Percentiles rank a stretch among this genome's conserved stretches.
Evolutionary conservation across 1,140 invertebrate genomes (phyloP).

Genomic region (Megalopta genalis): DNA sequence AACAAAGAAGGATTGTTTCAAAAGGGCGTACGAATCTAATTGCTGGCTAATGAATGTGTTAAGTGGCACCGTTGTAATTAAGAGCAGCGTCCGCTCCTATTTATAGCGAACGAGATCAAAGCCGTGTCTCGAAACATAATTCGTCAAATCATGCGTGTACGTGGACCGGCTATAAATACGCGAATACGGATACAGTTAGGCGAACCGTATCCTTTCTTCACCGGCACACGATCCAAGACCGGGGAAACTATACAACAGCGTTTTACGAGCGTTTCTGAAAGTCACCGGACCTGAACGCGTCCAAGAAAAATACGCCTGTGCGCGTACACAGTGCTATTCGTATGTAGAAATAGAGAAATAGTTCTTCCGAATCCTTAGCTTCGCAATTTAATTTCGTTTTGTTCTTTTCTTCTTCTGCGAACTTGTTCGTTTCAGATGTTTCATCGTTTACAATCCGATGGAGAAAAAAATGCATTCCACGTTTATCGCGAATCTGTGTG

Average conservation of each 20-base stretch:
- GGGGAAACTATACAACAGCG: not conserved
- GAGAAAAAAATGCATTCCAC: no score
- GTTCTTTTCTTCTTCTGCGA: no score
- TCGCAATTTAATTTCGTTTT: no score
- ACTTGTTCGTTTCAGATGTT: no score
- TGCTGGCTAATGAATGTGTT: not conserved
- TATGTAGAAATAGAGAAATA: no score
- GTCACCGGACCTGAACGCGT: conserved; percentile 17
- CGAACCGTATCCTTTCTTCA: not conserved
- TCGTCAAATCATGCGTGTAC: conserved; percentile 14
- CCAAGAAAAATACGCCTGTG: conserved; percentile 8
- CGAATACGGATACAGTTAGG: not conserved
- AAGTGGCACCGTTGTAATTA: not conserved
- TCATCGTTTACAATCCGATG: no score
- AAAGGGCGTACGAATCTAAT: not conserved
- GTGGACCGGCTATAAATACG: conserved; percentile 13
- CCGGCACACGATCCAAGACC: not conserved
- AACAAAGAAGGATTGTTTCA: no score
- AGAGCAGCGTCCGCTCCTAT: not conserved
- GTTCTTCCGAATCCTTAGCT: no score
- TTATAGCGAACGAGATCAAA: conserved; percentile 17
- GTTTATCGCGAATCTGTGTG: no score
- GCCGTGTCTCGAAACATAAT: conserved; percentile 3
- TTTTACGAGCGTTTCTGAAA: conserved; percentile 1
- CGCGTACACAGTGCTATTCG: no score